A percentile compares a stretch with the other conserved stretches of the same genome.
Conservation (phyloP, 2,888 invertebrate species). For the Sabellastarte sp. region DNA sequence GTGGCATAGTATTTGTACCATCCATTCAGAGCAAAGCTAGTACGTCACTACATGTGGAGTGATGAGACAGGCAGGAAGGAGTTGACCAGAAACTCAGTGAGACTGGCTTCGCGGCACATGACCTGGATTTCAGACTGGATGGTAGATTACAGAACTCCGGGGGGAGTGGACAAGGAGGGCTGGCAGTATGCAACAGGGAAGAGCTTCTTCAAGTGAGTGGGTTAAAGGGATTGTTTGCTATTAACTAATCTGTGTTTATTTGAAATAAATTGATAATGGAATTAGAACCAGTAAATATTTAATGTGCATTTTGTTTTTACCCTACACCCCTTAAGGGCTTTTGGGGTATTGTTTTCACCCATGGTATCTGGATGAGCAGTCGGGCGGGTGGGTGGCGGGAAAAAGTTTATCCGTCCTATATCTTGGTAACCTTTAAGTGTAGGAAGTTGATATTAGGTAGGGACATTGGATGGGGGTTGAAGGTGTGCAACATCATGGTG, state of each 20-base stretch:
- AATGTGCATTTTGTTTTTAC: background rate
- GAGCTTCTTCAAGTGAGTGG: no score
- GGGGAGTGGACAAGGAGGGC: constrained; percentile 85
- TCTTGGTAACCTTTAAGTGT: no score
- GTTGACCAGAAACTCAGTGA: constrained; percentile 81
- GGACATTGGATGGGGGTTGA: no score
- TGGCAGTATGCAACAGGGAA: constrained; percentile 97
- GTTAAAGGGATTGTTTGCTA: constrained; percentile 13
- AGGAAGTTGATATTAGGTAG: no score
- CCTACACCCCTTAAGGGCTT: no score
- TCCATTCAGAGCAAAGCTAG: constrained; percentile 13
- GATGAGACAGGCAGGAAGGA: constrained; percentile 81
- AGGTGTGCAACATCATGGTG: no score
- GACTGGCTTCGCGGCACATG: constrained; percentile 82
- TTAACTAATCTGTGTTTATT: background rate
- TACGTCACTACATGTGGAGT: constrained; percentile 73
- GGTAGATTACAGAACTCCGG: constrained; percentile 85
- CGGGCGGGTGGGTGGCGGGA: no score
- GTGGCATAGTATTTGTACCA: no score
- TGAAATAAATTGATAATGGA: background rate
- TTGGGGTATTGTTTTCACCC: no score
- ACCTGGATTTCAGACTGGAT: constrained; percentile 89
- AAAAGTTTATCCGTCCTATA: no score
- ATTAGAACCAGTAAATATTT: background rate
- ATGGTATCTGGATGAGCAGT: no score